Conservation (phyloP, 2,888 invertebrate species). For the Agriopis aurantiaria region DNA sequence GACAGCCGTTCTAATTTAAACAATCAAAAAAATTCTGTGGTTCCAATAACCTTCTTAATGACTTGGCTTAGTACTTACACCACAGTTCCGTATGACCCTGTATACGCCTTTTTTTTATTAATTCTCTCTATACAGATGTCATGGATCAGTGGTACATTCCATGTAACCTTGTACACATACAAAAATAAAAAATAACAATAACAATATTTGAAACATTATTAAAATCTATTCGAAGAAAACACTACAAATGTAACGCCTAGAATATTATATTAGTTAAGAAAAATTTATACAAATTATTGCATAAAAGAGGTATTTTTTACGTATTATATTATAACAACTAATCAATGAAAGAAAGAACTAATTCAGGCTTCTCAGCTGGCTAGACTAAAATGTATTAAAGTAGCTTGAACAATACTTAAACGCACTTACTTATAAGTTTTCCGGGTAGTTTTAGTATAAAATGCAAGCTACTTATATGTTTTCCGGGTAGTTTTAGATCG, state of each 20-base stretch:
- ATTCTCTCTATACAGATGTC: too few relatives aligned
- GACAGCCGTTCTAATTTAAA: too few relatives aligned
- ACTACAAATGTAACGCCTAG: slow-evolving; percentile 19
- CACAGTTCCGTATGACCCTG: too few relatives aligned
- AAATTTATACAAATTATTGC: slow-evolving; percentile 30
- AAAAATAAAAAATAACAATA: slow-evolving; percentile 4
- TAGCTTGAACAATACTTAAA: not conserved
- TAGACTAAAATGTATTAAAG: too few relatives aligned
- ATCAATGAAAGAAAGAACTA: not conserved
- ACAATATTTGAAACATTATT: slow-evolving; percentile 9
- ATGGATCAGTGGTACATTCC: too few relatives aligned
- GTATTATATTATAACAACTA: not conserved
- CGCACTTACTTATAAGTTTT: not conserved
- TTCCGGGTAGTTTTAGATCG: not conserved
- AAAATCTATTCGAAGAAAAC: slow-evolving; percentile 21
- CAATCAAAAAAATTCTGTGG: too few relatives aligned
- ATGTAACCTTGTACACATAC: too few relatives aligned
- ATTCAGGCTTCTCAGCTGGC: too few relatives aligned
- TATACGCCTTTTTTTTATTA: too few relatives aligned
- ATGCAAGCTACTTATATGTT: not conserved
- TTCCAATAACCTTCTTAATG: too few relatives aligned
- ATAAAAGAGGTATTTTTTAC: slow-evolving; percentile 39
- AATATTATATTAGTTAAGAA: slow-evolving; percentile 13
- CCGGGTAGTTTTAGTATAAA: not conserved
- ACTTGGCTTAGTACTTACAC: too few relatives aligned